phyloP scores from a whole-genome alignment of 2,113 vertebrate genomes.

The Malaclemys terrapin region DNA sequence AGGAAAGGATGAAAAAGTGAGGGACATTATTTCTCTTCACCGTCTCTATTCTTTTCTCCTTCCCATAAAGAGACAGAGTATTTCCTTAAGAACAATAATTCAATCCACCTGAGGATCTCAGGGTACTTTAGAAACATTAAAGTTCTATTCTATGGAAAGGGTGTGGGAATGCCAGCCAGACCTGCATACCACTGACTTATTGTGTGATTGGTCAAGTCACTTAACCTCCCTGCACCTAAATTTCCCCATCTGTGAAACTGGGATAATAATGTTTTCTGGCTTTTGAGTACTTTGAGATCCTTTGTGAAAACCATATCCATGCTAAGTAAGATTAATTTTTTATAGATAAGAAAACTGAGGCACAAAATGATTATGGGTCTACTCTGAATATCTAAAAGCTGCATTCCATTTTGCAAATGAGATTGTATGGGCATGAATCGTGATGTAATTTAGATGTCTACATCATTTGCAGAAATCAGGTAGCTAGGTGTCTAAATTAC shows the following conservation, averaged over 20 bases:
- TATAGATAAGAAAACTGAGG: not conserved
- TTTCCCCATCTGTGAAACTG: not conserved
- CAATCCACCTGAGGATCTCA: not conserved
- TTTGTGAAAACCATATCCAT: conserved; percentile 15
- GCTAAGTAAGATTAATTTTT: conserved; percentile 22
- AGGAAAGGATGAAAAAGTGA: not conserved
- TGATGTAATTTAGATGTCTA: not conserved
- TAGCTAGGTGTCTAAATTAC: not conserved
- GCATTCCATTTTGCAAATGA: not conserved
- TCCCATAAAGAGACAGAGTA: not conserved
- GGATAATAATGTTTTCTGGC: not conserved
- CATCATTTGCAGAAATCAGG: not conserved
- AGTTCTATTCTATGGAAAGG: not conserved
- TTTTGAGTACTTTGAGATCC: conserved; percentile 2
- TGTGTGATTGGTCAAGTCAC: not conserved
- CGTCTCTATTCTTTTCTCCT: fast-evolving
- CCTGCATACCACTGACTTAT: not conserved
- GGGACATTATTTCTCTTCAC: not conserved
- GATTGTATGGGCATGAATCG: not conserved
- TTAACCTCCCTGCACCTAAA: not conserved
- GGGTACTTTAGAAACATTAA: not conserved
- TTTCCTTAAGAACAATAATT: not conserved
- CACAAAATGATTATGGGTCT: not conserved
- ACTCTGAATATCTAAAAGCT: not conserved
- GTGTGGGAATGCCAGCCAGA: not conserved